Percentiles rank a stretch among this genome's conserved stretches.
Evolutionary conservation across 2,113 vertebrate genomes (phyloP).

Genomic region (Tachysurus fulvidraco): DNA sequence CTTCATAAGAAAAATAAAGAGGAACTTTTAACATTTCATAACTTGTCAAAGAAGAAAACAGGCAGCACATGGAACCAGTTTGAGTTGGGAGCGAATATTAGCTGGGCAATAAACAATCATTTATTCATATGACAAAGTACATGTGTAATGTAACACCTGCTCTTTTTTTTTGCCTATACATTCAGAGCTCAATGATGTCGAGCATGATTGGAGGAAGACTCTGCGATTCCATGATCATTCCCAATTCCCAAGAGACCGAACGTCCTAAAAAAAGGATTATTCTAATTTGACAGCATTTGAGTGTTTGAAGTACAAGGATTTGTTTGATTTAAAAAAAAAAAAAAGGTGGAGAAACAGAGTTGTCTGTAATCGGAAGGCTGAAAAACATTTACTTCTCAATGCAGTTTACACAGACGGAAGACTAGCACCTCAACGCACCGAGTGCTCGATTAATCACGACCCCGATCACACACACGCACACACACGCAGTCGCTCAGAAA

Average conservation of each 20-base stretch:
- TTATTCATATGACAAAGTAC: neutral
- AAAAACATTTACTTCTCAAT: conserved; percentile 47
- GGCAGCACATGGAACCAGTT: neutral
- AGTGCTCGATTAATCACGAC: neutral
- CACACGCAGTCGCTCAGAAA: neutral
- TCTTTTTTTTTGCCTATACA: conserved; percentile 25
- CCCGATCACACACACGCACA: neutral
- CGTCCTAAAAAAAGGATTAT: neutral
- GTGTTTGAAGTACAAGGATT: neutral
- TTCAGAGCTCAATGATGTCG: conserved; percentile 42
- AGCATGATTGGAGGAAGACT: conserved; percentile 46
- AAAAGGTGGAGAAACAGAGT: neutral
- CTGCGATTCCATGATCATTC: conserved; percentile 37
- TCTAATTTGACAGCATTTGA: conserved; percentile 11
- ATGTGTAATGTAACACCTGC: conserved; percentile 21
- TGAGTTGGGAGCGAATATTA: neutral
- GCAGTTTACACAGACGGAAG: conserved; percentile 24
- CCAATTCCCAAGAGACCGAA: conserved; percentile 21
- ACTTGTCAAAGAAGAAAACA: conserved; percentile 1
- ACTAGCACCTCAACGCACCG: neutral
- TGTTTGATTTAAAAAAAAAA: neutral
- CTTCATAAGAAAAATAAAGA: neutral
- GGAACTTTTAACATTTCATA: neutral
- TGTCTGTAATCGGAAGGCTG: neutral
- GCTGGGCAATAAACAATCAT: neutral